These are phyloP conservation scores for Cantharis flavilabris DNA, from an alignment of 2,888 invertebrate genomes.

Conservation along the genomic window DNA sequence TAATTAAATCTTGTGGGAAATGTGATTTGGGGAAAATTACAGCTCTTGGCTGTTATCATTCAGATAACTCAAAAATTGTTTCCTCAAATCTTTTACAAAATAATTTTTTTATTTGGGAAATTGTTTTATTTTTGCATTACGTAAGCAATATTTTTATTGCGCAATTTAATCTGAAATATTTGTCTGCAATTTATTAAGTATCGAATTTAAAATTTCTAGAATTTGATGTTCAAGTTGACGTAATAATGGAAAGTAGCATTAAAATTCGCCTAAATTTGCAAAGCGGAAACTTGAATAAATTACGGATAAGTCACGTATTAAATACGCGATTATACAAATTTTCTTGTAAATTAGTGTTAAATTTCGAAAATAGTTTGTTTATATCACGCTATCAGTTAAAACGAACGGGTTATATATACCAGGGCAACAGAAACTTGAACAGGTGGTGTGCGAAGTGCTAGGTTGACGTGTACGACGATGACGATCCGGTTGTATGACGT, in stretches of 20 bases:
- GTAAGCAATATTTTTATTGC: not conserved
- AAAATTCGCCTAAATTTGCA: not conserved
- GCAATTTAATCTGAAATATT: not conserved
- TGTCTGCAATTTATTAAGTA: too few species aligned
- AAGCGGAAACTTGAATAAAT: not conserved
- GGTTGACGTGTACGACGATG: not conserved
- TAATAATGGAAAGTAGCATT: not conserved
- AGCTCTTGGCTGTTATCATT: not conserved
- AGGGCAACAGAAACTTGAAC: not conserved
- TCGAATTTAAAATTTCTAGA: not conserved
- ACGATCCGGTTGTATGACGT: not conserved
- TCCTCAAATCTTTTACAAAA: not conserved
- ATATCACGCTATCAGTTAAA: not conserved
- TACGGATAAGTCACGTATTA: not conserved
- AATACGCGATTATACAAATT: not conserved
- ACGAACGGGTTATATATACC: not conserved
- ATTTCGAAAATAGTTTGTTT: not conserved
- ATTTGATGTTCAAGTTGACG: not conserved
- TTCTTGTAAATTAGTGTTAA: not conserved
- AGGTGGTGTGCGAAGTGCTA: not conserved
- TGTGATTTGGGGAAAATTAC: not conserved
- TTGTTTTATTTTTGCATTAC: not conserved
- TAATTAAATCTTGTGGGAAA: not conserved
- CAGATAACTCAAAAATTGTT: not conserved
- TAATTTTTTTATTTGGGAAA: not conserved